A percentile compares a stretch with the other conserved stretches of the same genome.
Conservation (phyloP, 1,140 invertebrate species). For the Procambarus clarkii region DNA sequence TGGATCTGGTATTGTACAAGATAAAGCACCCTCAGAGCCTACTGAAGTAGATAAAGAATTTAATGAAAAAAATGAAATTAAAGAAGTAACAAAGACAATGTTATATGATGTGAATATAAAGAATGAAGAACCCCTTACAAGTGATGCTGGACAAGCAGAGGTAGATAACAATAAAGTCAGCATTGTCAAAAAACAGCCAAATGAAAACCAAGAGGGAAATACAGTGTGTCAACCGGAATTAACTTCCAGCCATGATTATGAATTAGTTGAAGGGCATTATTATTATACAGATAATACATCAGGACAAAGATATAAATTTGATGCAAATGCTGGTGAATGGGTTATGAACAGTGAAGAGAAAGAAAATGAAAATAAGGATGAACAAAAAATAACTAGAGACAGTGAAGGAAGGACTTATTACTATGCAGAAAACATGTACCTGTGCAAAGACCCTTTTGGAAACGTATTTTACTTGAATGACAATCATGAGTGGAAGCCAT, state of each 20-base stretch:
- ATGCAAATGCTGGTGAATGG: constrained; percentile 54
- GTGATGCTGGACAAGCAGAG: neutral
- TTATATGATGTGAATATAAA: neutral
- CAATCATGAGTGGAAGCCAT: constrained; percentile 66
- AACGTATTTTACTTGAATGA: constrained; percentile 70
- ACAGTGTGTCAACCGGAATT: neutral
- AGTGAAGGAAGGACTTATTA: constrained; percentile 70
- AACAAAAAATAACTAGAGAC: constrained; percentile 51
- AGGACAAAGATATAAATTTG: constrained; percentile 56
- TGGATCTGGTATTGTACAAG: neutral
- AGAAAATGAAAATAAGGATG: constrained; percentile 11
- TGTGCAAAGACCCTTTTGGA: constrained; percentile 64
- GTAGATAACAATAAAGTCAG: neutral
- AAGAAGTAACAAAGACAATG: neutral
- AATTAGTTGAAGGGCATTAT: constrained; percentile 60
- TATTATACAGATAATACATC: constrained; percentile 64
- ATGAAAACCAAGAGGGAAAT: neutral
- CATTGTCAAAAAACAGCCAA: neutral
- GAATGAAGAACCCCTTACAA: neutral
- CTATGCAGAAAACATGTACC: constrained; percentile 65
- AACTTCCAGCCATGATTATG: constrained; percentile 31
- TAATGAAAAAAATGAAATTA: neutral
- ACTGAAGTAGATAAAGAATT: neutral
- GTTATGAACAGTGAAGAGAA: neutral
- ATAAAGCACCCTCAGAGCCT: neutral